Evolutionary conservation across 2,888 invertebrate genomes (phyloP), one percentile per base, ranked within the genome.

Genomic region (Arenicola marina): DNA sequence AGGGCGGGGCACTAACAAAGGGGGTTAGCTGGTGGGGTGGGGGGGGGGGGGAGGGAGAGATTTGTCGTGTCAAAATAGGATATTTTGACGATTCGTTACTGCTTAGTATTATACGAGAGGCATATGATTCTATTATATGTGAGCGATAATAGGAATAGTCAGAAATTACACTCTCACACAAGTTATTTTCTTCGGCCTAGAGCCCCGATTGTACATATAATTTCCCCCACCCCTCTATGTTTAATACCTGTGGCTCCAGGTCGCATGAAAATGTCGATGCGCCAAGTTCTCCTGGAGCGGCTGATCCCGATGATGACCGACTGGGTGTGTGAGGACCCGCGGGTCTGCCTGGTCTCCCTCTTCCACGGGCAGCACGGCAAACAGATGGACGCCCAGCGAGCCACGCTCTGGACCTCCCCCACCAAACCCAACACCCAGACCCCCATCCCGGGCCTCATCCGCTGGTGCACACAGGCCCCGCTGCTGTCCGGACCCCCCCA

Each of bases 391-490:
- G 45, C 58, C 26, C 62, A 63, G 38, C 53, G 61, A 4, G 57
- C 58, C 15, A 59, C 60, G 21, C 51, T 68, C 38, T 68, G 69
- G 69, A 68, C 68, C 11, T 69, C 68, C 18, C 66, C 69, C 7
- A 65, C 69, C n/a, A 66, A 69, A 45, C 66, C 69, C 26, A 66
- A 68, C 62, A 66, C 62, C 24, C 66, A 68, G 51, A 69, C 69
- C 1, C 65, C 69, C 24, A 62, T 67, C 29, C 69, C 69, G 15
- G 68, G 68, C 3, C 68, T 69, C 24, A 58, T 69, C n/a, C 51
- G 63, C 28, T 69, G 69, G 67, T 56, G 54, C 34, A 59, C 59
- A 4, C 51, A 60, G 33, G 58, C 58, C 2, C 63, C 64, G 2
- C 55, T 67, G 4, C 32, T 3, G 56, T 43, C 4, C 56, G 26